Percentiles rank a stretch among this genome's conserved stretches.
Conservation (phyloP, 1,140 invertebrate species). For the Zaprionus capensis region DNA sequence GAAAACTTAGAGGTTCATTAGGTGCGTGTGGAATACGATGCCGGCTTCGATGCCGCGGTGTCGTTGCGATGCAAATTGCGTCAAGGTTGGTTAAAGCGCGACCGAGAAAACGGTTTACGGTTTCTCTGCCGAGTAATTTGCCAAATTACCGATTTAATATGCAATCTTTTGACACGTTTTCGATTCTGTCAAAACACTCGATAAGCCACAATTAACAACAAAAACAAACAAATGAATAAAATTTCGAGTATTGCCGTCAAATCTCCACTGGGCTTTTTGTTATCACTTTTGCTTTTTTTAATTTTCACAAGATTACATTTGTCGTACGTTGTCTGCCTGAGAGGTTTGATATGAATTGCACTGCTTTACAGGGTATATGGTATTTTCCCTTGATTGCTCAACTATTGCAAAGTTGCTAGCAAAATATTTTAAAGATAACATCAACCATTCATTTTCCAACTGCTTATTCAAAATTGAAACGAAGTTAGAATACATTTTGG, state of each 20-base stretch:
- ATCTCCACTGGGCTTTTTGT: neutral
- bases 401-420: no score
- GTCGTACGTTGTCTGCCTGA: neutral
- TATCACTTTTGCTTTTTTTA: neutral
- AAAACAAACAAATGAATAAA: neutral
- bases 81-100: constrained; percentile 36
- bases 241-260: neutral
- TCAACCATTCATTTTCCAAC: no score
- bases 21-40: constrained; percentile 39
- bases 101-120: constrained; percentile 2
- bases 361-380: neutral
- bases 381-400: no score
- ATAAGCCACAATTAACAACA: neutral
- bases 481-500: no score
- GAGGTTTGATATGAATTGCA: neutral
- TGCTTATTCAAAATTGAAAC: no score
- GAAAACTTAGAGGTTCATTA: constrained; percentile 28
- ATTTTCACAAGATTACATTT: neutral
- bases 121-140: constrained; percentile 6
- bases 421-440: no score
- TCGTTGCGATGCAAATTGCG: constrained; percentile 29
- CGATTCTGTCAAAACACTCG: constrained; percentile 3
- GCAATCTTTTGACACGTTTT: constrained; percentile 24
- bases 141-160: constrained; percentile 15
- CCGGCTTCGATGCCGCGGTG: neutral